Percentiles rank a stretch among this genome's conserved stretches.
phyloP scores from a whole-genome alignment of 1,140 invertebrate species.

The Apis cerana region DNA sequence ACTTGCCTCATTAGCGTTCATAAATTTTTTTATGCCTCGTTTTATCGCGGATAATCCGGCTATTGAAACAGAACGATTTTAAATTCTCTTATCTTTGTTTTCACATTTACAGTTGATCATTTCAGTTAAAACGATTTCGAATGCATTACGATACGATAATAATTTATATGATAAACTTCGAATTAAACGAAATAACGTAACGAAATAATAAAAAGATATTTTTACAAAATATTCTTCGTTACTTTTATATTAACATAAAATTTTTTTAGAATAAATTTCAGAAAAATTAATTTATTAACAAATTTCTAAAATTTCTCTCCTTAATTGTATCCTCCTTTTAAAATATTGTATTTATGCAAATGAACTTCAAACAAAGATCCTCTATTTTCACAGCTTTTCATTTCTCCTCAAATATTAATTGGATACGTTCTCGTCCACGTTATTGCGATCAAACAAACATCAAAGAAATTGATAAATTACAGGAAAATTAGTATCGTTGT shows the following conservation, averaged over 20 bases:
- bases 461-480: not conserved
- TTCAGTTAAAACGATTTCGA: not conserved
- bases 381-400: not conserved
- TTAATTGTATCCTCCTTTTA: too few relatives aligned
- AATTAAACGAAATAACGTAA: not conserved
- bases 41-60: not conserved
- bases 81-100: not conserved
- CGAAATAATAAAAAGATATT: too few relatives aligned
- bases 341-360: too few relatives aligned
- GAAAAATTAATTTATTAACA: too few relatives aligned
- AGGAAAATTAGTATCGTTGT: not conserved
- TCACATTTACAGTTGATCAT: not conserved
- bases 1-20: not conserved
- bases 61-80: not conserved
- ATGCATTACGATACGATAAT: not conserved
- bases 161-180: too few relatives aligned
- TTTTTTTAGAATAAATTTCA: too few relatives aligned
- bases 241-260: too few relatives aligned
- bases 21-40: not conserved
- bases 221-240: too few relatives aligned
- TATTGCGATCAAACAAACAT: not conserved
- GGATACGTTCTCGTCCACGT: too few relatives aligned
- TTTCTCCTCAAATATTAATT: too few relatives aligned
- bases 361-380: not conserved
- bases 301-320: too few relatives aligned